phyloP scores from a whole-genome alignment of 2,797 vertebrate genomes.

The Malacoraja senta region DNA sequence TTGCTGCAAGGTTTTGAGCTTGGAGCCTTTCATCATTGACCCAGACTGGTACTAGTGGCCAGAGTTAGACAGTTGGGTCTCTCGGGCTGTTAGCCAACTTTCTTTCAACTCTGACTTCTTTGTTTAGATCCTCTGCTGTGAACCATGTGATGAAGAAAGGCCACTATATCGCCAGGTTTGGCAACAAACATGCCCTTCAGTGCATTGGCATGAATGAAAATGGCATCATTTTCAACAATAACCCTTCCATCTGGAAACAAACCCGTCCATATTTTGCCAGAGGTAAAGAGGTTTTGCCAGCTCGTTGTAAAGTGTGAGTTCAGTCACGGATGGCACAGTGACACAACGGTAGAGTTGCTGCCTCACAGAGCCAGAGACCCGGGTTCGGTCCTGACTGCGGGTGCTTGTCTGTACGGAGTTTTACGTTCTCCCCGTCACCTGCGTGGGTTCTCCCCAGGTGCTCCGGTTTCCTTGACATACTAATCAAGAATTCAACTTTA shows the following conservation, averaged over 20 bases:
- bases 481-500: no score
- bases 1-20: constrained; percentile 1
- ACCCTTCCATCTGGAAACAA: constrained; percentile 74
- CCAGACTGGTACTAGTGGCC: background rate
- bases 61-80: background rate
- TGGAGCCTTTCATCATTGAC: background rate
- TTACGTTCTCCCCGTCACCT: no score
- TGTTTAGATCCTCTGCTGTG: constrained; percentile 72
- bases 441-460: no score
- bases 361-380: no score
- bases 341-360: background rate
- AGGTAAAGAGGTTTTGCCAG: constrained; percentile 60
- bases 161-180: constrained; percentile 78
- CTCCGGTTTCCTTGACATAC: no score
- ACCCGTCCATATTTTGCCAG: constrained; percentile 76
- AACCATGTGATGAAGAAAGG: constrained; percentile 78
- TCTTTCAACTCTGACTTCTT: constrained; percentile 10
- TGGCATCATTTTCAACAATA: constrained; percentile 89
- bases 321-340: background rate
- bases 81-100: background rate
- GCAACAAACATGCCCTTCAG: constrained; percentile 73
- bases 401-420: no score
- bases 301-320: background rate
- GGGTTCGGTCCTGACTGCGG: no score
- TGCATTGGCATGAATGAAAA: constrained; percentile 88